Evolutionary conservation across 2,888 invertebrate species (phyloP).

Genomic region (Acanthoscelides obtectus): DNA sequence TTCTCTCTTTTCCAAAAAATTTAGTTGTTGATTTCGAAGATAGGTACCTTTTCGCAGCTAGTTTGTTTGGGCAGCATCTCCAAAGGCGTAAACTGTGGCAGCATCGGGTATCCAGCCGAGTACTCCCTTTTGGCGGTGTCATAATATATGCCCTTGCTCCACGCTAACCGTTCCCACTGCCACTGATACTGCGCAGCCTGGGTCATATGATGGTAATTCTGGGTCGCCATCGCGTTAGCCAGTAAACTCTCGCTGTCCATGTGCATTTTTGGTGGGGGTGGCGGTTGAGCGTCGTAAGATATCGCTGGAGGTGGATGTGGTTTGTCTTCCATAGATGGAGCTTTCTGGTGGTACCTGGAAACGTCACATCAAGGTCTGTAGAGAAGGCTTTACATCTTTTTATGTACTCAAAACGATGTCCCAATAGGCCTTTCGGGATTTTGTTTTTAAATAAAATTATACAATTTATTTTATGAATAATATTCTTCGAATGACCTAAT

Average conservation of each 20-base stretch:
- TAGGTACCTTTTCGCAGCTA: conserved; percentile 30
- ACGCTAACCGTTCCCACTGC: conserved; percentile 57
- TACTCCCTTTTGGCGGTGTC: conserved; percentile 47
- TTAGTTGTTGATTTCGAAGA: too few species aligned
- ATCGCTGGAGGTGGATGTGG: conserved; percentile 5
- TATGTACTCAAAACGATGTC: too few species aligned
- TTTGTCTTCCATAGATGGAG: conserved; percentile 30
- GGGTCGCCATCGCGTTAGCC: conserved; percentile 60
- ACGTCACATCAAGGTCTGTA: too few species aligned
- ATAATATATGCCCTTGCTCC: conserved; percentile 56
- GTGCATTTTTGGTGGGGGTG: conserved; percentile 30
- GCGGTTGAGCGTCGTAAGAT: conserved; percentile 32
- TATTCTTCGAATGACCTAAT: too few species aligned
- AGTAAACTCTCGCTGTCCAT: conserved; percentile 50
- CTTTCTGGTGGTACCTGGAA: conserved; percentile 20
- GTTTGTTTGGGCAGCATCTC: conserved; percentile 41
- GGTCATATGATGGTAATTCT: conserved; percentile 58
- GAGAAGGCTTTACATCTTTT: too few species aligned
- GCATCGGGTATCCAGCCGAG: conserved; percentile 37
- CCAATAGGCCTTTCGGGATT: too few species aligned
- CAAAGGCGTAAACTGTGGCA: conserved; percentile 39
- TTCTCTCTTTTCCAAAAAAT: too few species aligned
- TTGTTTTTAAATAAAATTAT: too few species aligned
- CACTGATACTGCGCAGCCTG: conserved; percentile 57
- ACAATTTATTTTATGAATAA: too few species aligned